These are phyloP conservation scores for Galerucella pusilla DNA, from an alignment of 2,888 invertebrate genomes.

Conservation along the genomic window DNA sequence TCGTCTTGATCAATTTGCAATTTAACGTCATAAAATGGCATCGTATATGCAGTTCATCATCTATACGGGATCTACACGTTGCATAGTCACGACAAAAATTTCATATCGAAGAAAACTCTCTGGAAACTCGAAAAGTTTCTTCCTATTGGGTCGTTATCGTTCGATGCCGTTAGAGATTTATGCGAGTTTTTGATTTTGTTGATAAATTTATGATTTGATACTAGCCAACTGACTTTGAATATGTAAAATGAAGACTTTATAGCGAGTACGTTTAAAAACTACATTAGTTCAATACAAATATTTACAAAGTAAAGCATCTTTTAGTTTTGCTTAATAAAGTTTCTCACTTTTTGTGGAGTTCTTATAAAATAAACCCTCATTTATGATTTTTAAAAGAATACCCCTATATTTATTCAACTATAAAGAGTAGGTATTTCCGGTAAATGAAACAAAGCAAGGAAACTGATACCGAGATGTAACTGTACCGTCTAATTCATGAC, in stretches of 20 bases:
- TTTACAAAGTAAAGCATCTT: too few relatives aligned
- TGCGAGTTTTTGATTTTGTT: slow-evolving; percentile 30
- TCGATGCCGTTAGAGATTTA: slow-evolving; percentile 28
- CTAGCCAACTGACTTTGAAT: slow-evolving; percentile 19
- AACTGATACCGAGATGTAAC: slow-evolving; percentile 24
- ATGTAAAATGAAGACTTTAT: slow-evolving; percentile 5
- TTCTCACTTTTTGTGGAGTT: too few relatives aligned
- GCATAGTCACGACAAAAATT: slow-evolving; percentile 31
- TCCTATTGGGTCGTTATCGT: slow-evolving; percentile 28
- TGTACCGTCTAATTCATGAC: slow-evolving; percentile 22
- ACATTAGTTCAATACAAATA: too few relatives aligned
- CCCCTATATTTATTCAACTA: not conserved
- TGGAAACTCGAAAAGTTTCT: slow-evolving; percentile 20
- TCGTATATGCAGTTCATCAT: slow-evolving; percentile 47
- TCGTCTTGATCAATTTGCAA: slow-evolving; percentile 62
- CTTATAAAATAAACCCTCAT: too few relatives aligned
- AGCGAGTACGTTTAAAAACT: not conserved
- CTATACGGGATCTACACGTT: slow-evolving; percentile 26
- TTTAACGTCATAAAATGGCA: slow-evolving; percentile 57
- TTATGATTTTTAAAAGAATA: not conserved
- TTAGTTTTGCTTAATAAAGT: too few relatives aligned
- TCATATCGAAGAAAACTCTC: slow-evolving; percentile 26
- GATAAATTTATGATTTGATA: slow-evolving; percentile 34
- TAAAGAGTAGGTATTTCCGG: slow-evolving; percentile 14
- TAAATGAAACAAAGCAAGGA: slow-evolving; percentile 18